These are phyloP conservation scores for Micrastur ruficollis DNA, from an alignment of 2,797 vertebrate genomes.

Conservation along the genomic window DNA sequence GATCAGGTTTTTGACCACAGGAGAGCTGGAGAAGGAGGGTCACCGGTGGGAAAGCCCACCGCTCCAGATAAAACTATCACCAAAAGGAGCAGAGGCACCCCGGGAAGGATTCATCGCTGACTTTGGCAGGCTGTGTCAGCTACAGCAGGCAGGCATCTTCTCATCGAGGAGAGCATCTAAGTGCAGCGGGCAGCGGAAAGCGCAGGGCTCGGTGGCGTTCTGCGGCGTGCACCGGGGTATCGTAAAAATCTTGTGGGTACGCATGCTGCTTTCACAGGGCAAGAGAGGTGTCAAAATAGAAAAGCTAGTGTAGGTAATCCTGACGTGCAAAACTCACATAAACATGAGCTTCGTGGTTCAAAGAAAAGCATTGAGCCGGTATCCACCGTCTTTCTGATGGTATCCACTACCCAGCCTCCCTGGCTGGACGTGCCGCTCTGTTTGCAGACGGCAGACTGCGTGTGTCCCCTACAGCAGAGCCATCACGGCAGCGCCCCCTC, in stretches of 20 bases:
- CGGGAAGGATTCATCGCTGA: background rate
- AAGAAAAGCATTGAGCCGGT: too few relatives aligned
- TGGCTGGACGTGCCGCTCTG: background rate
- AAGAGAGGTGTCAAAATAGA: background rate
- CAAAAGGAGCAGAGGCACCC: background rate
- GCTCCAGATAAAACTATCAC: too few relatives aligned
- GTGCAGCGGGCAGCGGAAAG: background rate
- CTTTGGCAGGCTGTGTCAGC: background rate
- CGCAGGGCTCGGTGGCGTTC: background rate
- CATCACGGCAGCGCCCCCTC: too few relatives aligned
- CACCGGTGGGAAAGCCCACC: accelerated
- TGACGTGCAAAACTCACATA: background rate
- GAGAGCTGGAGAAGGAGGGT: background rate
- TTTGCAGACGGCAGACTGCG: background rate
- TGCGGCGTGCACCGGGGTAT: background rate
- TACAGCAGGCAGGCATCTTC: background rate
- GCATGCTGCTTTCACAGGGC: accelerated
- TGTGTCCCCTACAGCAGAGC: background rate
- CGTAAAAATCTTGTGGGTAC: background rate
- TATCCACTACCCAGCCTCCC: too few relatives aligned
- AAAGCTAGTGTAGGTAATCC: background rate
- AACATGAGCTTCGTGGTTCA: background rate
- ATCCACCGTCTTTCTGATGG: too few relatives aligned
- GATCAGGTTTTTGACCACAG: too few relatives aligned
- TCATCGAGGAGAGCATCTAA: too few relatives aligned